Conservation (phyloP, 2,888 invertebrate species). For the Cordilura impudica region DNA sequence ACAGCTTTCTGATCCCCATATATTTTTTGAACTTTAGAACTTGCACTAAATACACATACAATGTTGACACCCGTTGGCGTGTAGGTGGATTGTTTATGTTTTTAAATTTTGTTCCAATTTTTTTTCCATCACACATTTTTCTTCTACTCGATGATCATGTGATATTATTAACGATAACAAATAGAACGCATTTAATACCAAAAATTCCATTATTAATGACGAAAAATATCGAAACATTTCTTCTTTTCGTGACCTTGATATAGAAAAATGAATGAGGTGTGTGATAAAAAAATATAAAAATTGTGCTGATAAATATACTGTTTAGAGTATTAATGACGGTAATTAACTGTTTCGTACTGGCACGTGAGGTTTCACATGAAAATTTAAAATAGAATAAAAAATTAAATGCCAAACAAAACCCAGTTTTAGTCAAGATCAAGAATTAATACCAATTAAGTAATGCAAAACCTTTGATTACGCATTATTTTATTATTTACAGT, state of each 20-base stretch:
- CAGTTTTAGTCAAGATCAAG: no score
- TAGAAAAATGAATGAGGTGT: conserved; percentile 14
- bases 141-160: conserved; percentile 15
- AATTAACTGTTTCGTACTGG: no score
- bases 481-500: no score
- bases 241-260: conserved; percentile 22
- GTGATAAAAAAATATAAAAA: no score
- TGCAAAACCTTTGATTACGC: no score
- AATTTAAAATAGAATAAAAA: no score
- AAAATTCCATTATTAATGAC: conserved; percentile 8
- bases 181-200: background rate
- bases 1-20: no score
- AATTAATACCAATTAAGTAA: no score
- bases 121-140: background rate
- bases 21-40: conserved; percentile 17
- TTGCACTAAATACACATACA: background rate
- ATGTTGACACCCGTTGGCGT: background rate
- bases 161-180: conserved; percentile 20
- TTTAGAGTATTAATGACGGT: no score
- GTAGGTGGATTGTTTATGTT: conserved; percentile 21
- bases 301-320: no score
- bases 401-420: no score
- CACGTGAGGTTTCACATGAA: no score
- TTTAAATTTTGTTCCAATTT: conserved; percentile 9
- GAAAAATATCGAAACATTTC: conserved; percentile 1